Base-by-base conservation (phyloP, 2,888 invertebrate genomes). In the Sphinx pinastri region DNA sequence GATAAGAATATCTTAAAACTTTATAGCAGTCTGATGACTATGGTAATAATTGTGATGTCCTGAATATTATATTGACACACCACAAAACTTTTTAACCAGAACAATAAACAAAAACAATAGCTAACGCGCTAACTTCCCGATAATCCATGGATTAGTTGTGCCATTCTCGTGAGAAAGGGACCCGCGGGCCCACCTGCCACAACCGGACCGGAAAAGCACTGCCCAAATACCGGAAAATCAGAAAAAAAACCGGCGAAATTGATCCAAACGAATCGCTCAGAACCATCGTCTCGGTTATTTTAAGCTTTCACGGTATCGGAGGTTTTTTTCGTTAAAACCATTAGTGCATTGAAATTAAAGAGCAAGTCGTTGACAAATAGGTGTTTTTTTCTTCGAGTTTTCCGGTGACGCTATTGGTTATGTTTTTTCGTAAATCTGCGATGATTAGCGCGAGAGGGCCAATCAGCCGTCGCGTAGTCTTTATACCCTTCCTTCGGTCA, bases 181-280 rank as follows among this genome's bases (percentile, higher is more conserved):
- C 79, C 82, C 81, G 82, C 82, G 79, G 80, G 77, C 77, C 84
- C 92, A 93, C 92, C 93, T 92, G 93, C 88, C 84, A 79, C 87
- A 83, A 90, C 77, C 86, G 84, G 84, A 93, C 88, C 93, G 91
- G 91, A 90, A 93, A 93, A 90, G 82, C 82, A 82, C 87, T 88
- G 89, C 77, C 85, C 92, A 90, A 93, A 90, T 88, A 90, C 84
- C 93, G 92, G 91, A 93, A 93, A 93, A 94, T 92, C 89, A 84
- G 83, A 87, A 87, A 90, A 25, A 91, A 92, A 91, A 88, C 90
- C 90, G 79, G 88, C 88, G 85, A 91, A 92, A 91, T 91, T 89
- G 84, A 84, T 84, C 87, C 84, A 87, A 88, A 88, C 86, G 86
- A 89, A 88, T 87, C 87, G 85, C 77, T 84, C 84, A 83, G 74